A percentile compares a stretch with the other conserved stretches of the same genome.
Conservation (phyloP, 2,113 vertebrate genomes). For the Prionailurus bengalensis region DNA sequence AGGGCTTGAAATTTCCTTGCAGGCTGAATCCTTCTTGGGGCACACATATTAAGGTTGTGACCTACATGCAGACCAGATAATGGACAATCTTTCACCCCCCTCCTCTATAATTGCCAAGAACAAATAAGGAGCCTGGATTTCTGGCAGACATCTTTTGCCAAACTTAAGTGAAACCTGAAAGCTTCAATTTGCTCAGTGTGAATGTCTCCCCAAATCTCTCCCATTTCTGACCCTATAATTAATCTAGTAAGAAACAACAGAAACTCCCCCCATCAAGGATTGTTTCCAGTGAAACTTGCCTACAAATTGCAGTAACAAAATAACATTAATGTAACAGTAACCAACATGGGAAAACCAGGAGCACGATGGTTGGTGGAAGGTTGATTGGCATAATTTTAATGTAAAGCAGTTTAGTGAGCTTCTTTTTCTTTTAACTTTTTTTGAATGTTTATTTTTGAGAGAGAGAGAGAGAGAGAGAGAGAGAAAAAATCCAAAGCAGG, state of each 20-base stretch:
- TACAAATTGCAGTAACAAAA: constrained; percentile 66
- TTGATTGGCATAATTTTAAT: background rate
- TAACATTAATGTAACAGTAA: constrained; percentile 38
- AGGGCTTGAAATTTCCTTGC: background rate
- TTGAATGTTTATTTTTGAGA: too few relatives aligned
- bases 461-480: too few relatives aligned
- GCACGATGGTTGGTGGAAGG: background rate
- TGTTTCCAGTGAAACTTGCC: constrained; percentile 49
- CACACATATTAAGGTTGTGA: constrained; percentile 43
- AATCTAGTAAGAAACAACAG: constrained; percentile 53
- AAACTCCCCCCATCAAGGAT: constrained; percentile 54
- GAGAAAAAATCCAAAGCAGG: too few relatives aligned
- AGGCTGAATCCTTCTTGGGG: background rate
- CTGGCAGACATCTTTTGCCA: constrained; percentile 49
- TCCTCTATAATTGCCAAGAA: background rate
- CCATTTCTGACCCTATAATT: constrained; percentile 66
- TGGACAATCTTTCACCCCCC: background rate
- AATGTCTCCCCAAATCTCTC: constrained; percentile 58
- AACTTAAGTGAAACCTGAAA: constrained; percentile 64
- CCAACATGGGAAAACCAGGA: background rate
- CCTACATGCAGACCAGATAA: background rate
- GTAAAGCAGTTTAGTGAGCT: background rate
- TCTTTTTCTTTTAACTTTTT: background rate
- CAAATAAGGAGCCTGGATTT: constrained; percentile 11
- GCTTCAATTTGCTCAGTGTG: constrained; percentile 62